Evolutionary conservation across 2,797 vertebrate genomes (phyloP), one percentile per base, ranked within the genome.

Genomic region (Strix occidentalis): DNA sequence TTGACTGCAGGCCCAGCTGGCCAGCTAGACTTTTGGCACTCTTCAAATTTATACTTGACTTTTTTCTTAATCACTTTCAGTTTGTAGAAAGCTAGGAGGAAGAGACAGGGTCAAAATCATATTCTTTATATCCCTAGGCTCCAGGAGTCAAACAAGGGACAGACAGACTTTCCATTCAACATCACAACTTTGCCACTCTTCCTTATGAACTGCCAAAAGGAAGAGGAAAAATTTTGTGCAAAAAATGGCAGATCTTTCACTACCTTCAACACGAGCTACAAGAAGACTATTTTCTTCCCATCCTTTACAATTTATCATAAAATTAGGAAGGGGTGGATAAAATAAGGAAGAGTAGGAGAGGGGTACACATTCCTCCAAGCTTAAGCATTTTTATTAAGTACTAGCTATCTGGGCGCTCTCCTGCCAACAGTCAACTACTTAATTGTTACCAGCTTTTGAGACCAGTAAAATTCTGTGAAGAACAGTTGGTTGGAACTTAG

Each of bases 81-180:
- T 66, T 89, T 74, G 51, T 83, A 93, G 74, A 96, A 88, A 87
- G 71, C 57, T 83, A 92, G 57, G 57, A 93, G 64, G 78, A 87
- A 68, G 81, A 84, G 57, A 89, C n/a, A 78, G 45, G 61, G 54
- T 75, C 84, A 85, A 90, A 92, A 83, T 61, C 31, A 69, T 2
- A 23, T 25, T 75, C 69, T 89, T 60, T 50, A 86, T 65, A 86
- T 65, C 43, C 84, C 81, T 65, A 41, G 37, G 61, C 14, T 90
- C 24, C 64, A 61, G 29, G 41, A 61, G 16, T 79, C 21, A 76
- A 94, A 68, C 29, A 63, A 53, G 33, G 53, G 74, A 68, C 21
- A 69, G 46, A 69, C 16, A 68, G 43, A 66, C 25, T 57, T 87
- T 56, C 35, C 31, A 65, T 13, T 74, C 45, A 84, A 71, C 10